A percentile compares a stretch with the other conserved stretches of the same genome.
These are phyloP conservation scores for Drosophila biarmipes DNA, from an alignment of 1,140 invertebrate genomes.

Conservation along the genomic window DNA sequence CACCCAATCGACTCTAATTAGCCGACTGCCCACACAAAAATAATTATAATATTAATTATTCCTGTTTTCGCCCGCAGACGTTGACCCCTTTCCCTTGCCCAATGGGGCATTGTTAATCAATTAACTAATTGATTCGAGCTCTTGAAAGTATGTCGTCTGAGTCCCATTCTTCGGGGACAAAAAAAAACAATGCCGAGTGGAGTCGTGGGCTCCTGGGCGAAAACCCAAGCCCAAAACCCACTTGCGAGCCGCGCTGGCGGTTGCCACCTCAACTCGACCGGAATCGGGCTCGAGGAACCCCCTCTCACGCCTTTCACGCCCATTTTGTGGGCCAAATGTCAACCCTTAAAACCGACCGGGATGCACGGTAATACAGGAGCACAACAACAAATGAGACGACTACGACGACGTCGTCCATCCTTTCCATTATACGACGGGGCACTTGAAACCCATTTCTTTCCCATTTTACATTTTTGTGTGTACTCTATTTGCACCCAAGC, in stretches of 20 bases:
- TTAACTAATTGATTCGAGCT: conserved; percentile 79
- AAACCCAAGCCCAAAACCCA: conserved; percentile 18
- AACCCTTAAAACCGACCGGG: conserved; percentile 63
- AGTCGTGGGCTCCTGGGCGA: conserved; percentile 57
- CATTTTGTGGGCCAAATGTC: conserved; percentile 70
- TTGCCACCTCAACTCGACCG: conserved; percentile 66
- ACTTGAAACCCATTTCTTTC: conserved; percentile 79
- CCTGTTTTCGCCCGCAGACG: background rate
- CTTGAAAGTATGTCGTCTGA: conserved; percentile 74
- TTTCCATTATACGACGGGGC: conserved; percentile 73
- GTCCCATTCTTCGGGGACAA: conserved; percentile 29
- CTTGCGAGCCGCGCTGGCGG: conserved; percentile 61
- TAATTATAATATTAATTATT: conserved; percentile 41
- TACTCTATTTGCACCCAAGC: conserved; percentile 46
- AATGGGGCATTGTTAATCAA: conserved; percentile 67
- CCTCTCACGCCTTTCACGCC: conserved; percentile 32
- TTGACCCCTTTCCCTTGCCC: conserved; percentile 3
- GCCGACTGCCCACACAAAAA: conserved; percentile 2
- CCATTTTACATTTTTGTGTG: conserved; percentile 48
- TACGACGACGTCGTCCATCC: conserved; percentile 57
- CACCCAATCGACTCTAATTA: conserved; percentile 19
- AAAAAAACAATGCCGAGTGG: conserved; percentile 22
- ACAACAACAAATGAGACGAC: conserved; percentile 44
- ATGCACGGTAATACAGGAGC: conserved; percentile 52
- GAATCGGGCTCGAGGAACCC: conserved; percentile 49